Base-by-base conservation (phyloP, 2,113 vertebrate species). In the Crotalus horridus region DNA sequence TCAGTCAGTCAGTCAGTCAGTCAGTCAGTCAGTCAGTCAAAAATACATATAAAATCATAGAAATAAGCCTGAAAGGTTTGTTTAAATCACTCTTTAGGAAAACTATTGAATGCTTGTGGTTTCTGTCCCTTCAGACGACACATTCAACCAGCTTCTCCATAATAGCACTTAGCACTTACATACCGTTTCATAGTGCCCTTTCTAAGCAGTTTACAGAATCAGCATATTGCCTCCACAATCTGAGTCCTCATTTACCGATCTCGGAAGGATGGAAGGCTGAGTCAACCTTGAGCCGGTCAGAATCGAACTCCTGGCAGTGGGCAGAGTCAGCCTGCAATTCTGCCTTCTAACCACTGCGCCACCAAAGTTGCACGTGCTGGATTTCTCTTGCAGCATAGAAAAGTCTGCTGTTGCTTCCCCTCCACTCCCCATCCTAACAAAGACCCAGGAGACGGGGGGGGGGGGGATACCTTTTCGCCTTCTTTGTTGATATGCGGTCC, bases 401-500 rank as follows among this genome's bases (percentile, higher is more conserved):
- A 51, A 46, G 23, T 29, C 26, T 1, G 39, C 17, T 10, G 4
- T 39, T 56, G 88, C 20, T 89, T 17, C 53, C 23, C 21, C 3
- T 39, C 33, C n/a, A 2, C 4, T n/a, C 15, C 55, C 39, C 24
- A 15, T 3, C 24, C 26, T 12, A 54, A 1, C 15, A 20, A 33
- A 92, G 58, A 53, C 15, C 20, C 15, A 23, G 12, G 29, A 92
- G 69, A 21, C 6, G 7, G 13, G 33, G 4, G 4, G n/a, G n/a
- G 39, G 33, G 4, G 21, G 20, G 15, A 3, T 95, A 98, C 99
- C 98, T 98, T 98, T 96, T 97, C 98, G 26, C 96, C 96, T 0
- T 97, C 96, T 89, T 98, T 97, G 94, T 96, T 93, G 88, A 99
- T 97, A 93, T 99, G 99, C 0, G 98, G 98, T 90, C 98, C 98